phyloP scores from a whole-genome alignment of 1,140 invertebrate species.

The Arctopsyche grandis region DNA sequence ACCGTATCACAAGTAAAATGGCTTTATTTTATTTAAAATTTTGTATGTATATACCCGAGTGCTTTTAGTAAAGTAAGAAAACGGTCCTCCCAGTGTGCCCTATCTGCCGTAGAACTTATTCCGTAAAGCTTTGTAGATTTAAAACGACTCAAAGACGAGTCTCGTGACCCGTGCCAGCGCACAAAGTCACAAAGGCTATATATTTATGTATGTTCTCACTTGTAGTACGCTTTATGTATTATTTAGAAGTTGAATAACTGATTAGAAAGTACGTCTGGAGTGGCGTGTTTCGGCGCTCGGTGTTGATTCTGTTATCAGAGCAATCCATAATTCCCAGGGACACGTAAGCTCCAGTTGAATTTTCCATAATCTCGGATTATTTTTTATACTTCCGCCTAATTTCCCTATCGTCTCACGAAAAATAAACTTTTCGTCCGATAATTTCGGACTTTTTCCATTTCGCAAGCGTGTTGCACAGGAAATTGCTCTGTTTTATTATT shows the following conservation, averaged over 20 bases:
- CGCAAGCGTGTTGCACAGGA: not conserved
- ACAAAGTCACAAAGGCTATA: not conserved
- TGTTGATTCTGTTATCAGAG: conserved; percentile 50
- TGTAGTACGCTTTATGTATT: conserved; percentile 3
- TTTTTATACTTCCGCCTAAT: conserved; percentile 50
- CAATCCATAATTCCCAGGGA: conserved; percentile 48
- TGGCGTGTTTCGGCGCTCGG: conserved; percentile 44
- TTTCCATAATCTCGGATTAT: conserved; percentile 50
- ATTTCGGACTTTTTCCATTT: not conserved
- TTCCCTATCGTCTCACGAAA: conserved; percentile 39
- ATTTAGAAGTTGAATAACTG: conserved; percentile 11
- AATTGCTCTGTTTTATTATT: not conserved
- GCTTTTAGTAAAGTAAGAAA: too few species aligned
- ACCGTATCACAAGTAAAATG: too few species aligned
- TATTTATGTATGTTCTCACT: too few species aligned
- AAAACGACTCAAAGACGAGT: conserved; percentile 45
- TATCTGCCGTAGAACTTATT: conserved; percentile 50
- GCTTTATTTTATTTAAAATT: too few species aligned
- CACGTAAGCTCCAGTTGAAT: conserved; percentile 49
- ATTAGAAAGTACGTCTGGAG: conserved; percentile 10
- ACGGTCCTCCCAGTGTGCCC: conserved; percentile 33
- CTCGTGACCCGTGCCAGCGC: conserved; percentile 25
- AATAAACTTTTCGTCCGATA: conserved; percentile 25
- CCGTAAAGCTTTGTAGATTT: conserved; percentile 52
- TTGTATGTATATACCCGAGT: too few species aligned